Conservation (phyloP, 2,797 vertebrate species). For the Cetoscarus ocellatus region DNA sequence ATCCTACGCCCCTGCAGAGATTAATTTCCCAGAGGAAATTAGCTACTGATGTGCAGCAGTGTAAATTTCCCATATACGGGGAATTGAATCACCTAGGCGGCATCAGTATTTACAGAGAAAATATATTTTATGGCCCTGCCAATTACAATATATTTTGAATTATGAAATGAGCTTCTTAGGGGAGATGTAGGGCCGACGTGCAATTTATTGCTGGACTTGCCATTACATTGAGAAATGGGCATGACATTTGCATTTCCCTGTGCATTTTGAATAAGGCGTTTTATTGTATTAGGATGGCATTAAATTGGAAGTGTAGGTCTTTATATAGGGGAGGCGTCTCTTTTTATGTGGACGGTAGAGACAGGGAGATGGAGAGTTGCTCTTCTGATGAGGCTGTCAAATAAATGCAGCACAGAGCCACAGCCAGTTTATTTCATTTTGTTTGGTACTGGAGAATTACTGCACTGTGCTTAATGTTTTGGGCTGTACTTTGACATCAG, state of each 20-base stretch:
- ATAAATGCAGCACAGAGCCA: slow-evolving; percentile 1
- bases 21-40: slow-evolving; percentile 82
- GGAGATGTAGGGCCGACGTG: slow-evolving; percentile 27
- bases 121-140: slow-evolving; percentile 69
- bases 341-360: slow-evolving; percentile 19
- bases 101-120: slow-evolving; percentile 74
- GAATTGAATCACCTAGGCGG: slow-evolving; percentile 72
- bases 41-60: slow-evolving; percentile 66
- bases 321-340: slow-evolving; percentile 25
- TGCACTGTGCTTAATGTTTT: neutral
- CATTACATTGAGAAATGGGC: slow-evolving; percentile 64
- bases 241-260: slow-evolving; percentile 68
- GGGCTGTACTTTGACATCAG: neutral
- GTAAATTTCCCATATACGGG: slow-evolving; percentile 70
- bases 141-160: slow-evolving; percentile 78
- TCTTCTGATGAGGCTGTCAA: slow-evolving; percentile 23
- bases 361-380: slow-evolving; percentile 32
- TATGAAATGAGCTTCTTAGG: slow-evolving; percentile 63
- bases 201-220: slow-evolving; percentile 66
- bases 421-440: neutral
- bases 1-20: slow-evolving; percentile 64
- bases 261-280: slow-evolving; percentile 51
- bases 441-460: neutral
- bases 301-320: slow-evolving; percentile 39
- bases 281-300: slow-evolving; percentile 56